Conservation (phyloP, 2,888 invertebrate species). For the Serripes groenlandicus region DNA sequence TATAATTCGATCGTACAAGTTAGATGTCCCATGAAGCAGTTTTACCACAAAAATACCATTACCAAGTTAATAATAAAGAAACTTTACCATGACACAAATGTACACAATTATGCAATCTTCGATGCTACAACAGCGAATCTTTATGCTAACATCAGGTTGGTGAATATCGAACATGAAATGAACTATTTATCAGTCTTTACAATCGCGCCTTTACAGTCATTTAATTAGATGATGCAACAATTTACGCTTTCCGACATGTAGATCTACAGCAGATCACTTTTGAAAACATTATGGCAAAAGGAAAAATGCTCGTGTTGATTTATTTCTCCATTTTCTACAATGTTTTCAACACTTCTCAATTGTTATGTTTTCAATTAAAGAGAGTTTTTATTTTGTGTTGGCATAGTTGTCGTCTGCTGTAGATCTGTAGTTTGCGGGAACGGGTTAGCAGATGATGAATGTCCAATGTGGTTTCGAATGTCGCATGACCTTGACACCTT, state of each 20-base stretch:
- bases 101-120: too few relatives aligned
- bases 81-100: background rate
- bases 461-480: too few relatives aligned
- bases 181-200: too few relatives aligned
- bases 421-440: too few relatives aligned
- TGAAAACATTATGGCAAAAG: background rate
- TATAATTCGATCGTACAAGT: background rate
- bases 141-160: too few relatives aligned
- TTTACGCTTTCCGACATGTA: too few relatives aligned
- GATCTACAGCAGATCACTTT: background rate
- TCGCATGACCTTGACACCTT: too few relatives aligned
- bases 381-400: background rate
- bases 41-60: background rate
- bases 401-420: background rate
- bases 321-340: background rate
- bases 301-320: background rate
- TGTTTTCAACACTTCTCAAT: background rate
- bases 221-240: too few relatives aligned
- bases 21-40: slow-evolving; percentile 1
- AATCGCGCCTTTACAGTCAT: too few relatives aligned
- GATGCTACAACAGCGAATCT: too few relatives aligned
- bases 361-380: background rate
- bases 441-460: too few relatives aligned
- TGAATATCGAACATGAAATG: too few relatives aligned
- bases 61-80: background rate